phyloP scores from a whole-genome alignment of 1,140 invertebrate species.

The Lasioglossum albipes region DNA sequence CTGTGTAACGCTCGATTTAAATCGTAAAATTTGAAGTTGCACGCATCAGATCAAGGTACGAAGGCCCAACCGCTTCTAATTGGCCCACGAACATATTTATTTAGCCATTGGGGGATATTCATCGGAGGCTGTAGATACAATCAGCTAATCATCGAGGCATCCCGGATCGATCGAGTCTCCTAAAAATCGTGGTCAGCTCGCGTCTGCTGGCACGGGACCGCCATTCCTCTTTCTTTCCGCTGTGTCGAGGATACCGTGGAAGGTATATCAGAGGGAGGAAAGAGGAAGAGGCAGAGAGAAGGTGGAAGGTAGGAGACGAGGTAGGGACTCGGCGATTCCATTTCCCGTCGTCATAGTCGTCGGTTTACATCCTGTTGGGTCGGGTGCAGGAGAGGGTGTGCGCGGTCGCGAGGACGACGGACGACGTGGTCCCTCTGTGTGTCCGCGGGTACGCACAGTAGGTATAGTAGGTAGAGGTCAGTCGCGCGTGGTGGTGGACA shows the following conservation, averaged over 20 bases:
- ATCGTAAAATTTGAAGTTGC: too few species aligned
- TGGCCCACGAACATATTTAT: too few species aligned
- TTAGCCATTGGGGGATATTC: too few species aligned
- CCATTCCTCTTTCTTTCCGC: constrained; percentile 35
- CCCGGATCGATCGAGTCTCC: too few species aligned
- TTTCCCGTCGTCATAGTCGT: constrained; percentile 64
- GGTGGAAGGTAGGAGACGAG: not conserved
- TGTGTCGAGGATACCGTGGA: too few species aligned
- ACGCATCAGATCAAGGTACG: too few species aligned
- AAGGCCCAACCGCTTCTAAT: too few species aligned
- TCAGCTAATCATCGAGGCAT: too few species aligned
- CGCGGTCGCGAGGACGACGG: constrained; percentile 40
- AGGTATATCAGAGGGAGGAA: too few species aligned
- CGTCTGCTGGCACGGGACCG: not conserved
- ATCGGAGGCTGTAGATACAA: too few species aligned
- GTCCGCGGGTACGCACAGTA: constrained; percentile 3
- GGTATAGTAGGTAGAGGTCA: constrained; percentile 36
- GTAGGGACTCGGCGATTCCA: constrained; percentile 50
- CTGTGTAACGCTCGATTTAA: too few species aligned
- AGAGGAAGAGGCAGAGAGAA: not conserved
- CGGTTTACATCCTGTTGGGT: constrained; percentile 65
- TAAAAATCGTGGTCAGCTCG: too few species aligned
- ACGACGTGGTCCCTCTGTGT: constrained; percentile 22
- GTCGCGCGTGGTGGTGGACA: constrained; percentile 33
- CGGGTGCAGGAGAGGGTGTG: constrained; percentile 43